A percentile compares a stretch with the other conserved stretches of the same genome.
These are phyloP conservation scores for Edolisoma coerulescens DNA, from an alignment of 2,113 vertebrate species.

Conservation along the genomic window DNA sequence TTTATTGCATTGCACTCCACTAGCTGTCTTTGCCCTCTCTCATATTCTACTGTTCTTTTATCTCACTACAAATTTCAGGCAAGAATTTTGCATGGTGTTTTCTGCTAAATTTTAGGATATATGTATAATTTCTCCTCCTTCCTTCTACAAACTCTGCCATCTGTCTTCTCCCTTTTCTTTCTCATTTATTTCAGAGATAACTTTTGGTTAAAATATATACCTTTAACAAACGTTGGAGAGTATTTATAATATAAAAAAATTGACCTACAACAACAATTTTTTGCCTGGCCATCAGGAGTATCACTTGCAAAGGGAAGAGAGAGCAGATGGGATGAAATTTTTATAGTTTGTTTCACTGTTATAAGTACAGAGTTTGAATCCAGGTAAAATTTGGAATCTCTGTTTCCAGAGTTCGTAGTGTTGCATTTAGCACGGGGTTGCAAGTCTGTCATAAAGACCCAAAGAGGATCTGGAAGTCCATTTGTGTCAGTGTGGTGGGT, in stretches of 20 bases:
- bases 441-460: not conserved
- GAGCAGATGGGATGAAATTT: not conserved
- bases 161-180: slow-evolving; percentile 1
- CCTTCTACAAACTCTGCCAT: slow-evolving; percentile 31
- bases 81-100: slow-evolving; percentile 51
- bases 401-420: not conserved
- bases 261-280: not conserved
- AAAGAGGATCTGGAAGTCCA: rapidly evolving
- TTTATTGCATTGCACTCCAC: slow-evolving; percentile 44
- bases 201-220: not conserved
- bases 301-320: not conserved
- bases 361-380: not conserved
- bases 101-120: slow-evolving; percentile 37
- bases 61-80: slow-evolving; percentile 28
- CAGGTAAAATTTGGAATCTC: not conserved
- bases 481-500: not conserved
- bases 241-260: not conserved
- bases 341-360: not conserved
- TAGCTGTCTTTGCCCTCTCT: slow-evolving; percentile 21
- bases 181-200: not conserved
- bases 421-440: not conserved
- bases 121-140: slow-evolving; percentile 49
- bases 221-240: not conserved
- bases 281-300: not conserved
- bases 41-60: slow-evolving; percentile 2